Evolutionary conservation across 53 echinoderm and acorn worm species (phyloP).

Genomic region (Pentamera pediparva): DNA sequence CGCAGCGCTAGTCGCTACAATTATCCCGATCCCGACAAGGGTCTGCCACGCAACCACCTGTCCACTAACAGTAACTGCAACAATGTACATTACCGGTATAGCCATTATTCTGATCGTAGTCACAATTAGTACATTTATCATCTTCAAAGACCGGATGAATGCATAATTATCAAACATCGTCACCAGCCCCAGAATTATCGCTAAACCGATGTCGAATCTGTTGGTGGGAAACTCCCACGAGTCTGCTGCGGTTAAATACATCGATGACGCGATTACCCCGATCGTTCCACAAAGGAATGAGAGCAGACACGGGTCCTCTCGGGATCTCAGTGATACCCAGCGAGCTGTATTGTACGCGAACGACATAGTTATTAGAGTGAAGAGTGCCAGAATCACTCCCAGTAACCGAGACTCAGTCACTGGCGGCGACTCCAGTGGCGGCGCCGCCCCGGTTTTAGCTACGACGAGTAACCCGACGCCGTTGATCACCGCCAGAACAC

Average conservation of each 20-base stretch:
- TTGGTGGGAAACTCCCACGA: neutral
- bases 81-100: neutral
- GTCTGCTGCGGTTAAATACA: neutral
- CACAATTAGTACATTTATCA: neutral
- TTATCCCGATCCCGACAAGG: no score
- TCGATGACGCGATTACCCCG: neutral
- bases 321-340: neutral
- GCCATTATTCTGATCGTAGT: neutral
- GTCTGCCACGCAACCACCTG: neutral
- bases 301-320: neutral
- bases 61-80: neutral
- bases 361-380: no score
- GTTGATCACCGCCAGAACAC: neutral
- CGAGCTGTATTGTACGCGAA: neutral
- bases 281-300: neutral
- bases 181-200: neutral
- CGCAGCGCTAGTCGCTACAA: no score
- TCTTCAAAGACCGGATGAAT: neutral
- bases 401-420: neutral
- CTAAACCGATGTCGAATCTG: neutral
- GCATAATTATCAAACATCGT: constrained; percentile 3
- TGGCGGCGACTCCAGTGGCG: no score
- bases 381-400: neutral
- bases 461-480: neutral
- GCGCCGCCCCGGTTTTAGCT: neutral